Conservation (phyloP, 2,888 invertebrate species). For the Hirtodrosophila confusa region DNA sequence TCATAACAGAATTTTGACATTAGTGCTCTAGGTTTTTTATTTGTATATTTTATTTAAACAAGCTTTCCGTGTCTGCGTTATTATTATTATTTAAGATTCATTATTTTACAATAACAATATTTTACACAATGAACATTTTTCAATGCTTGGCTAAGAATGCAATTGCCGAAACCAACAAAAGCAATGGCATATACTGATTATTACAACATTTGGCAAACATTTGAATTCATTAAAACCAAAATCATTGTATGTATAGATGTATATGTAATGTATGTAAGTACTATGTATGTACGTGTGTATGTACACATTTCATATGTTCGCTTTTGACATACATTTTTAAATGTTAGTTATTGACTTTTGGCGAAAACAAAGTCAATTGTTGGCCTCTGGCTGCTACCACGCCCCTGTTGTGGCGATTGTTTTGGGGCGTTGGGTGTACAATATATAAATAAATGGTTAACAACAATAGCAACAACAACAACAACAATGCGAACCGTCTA, state of each 20-base stretch:
- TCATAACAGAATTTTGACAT: no score
- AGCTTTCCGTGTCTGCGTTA: no score
- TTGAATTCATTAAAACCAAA: slow-evolving; percentile 31
- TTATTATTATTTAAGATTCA: no score
- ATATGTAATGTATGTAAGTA: no score
- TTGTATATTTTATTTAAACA: no score
- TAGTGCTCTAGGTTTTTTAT: no score
- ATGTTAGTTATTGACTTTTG: slow-evolving; percentile 46
- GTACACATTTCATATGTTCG: slow-evolving; percentile 29
- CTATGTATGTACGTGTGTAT: not conserved
- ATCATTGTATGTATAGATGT: slow-evolving; percentile 6
- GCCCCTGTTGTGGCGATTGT: slow-evolving; percentile 7
- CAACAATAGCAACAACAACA: not conserved
- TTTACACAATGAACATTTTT: slow-evolving; percentile 11
- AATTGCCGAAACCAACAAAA: slow-evolving; percentile 4
- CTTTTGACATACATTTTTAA: slow-evolving; percentile 56
- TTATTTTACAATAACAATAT: no score
- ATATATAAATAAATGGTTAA: slow-evolving; percentile 12
- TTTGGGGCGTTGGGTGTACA: slow-evolving; percentile 24
- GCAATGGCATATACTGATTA: slow-evolving; percentile 26
- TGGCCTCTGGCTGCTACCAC: slow-evolving; percentile 44
- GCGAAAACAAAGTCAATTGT: slow-evolving; percentile 58
- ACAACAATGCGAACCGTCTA: slow-evolving; percentile 27
- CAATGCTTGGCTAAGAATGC: slow-evolving; percentile 27
- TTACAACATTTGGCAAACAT: slow-evolving; percentile 67